phyloP scores from a whole-genome alignment of 2,797 vertebrate genomes.

The Atherinosoma microstoma region DNA sequence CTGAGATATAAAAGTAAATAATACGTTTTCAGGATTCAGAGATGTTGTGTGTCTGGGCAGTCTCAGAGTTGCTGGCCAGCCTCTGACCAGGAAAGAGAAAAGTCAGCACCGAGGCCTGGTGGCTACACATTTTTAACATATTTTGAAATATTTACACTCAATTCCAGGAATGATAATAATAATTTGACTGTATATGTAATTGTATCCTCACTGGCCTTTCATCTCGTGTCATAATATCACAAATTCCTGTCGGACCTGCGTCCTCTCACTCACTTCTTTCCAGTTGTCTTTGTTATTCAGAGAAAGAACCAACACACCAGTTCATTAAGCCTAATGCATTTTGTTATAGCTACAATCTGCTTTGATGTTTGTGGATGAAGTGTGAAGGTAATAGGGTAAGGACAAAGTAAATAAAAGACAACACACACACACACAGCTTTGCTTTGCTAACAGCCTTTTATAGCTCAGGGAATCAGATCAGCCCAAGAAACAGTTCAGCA shows the following conservation, averaged over 20 bases:
- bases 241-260: slow-evolving; percentile 47
- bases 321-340: slow-evolving; percentile 67
- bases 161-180: slow-evolving; percentile 71
- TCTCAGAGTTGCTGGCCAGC: slow-evolving; percentile 9
- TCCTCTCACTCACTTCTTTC: slow-evolving; percentile 32
- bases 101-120: slow-evolving; percentile 30
- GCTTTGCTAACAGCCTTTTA: neutral
- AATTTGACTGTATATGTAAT: slow-evolving; percentile 69
- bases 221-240: slow-evolving; percentile 69
- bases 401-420: neutral
- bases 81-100: slow-evolving; percentile 39
- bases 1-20: neutral
- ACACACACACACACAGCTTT: neutral
- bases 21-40: neutral
- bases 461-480: too few relatives aligned
- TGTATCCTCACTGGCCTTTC: slow-evolving; percentile 54
- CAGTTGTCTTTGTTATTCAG: slow-evolving; percentile 44
- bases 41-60: neutral
- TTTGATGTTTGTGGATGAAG: slow-evolving; percentile 45
- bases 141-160: slow-evolving; percentile 71
- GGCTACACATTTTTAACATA: slow-evolving; percentile 65
- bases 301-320: slow-evolving; percentile 63
- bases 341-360: slow-evolving; percentile 39
- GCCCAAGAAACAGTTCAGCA: too few relatives aligned
- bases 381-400: slow-evolving; percentile 37